Base-by-base conservation (phyloP, 2,888 invertebrate genomes). In the Latrodectus hesperus region DNA sequence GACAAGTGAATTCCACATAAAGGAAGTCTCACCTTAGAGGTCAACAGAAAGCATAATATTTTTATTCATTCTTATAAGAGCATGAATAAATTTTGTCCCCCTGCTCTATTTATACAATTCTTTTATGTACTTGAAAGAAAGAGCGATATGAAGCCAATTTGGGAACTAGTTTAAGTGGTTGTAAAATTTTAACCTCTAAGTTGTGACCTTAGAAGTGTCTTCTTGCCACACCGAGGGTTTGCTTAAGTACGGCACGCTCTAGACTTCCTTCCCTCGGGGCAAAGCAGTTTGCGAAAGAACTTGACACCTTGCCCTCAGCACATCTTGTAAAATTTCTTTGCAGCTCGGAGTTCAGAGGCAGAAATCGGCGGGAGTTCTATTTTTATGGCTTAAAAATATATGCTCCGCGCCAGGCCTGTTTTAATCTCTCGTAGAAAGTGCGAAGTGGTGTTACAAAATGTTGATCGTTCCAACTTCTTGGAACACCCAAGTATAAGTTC, bases 201-300 rank as follows among this genome's bases (percentile, higher is more conserved):
- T 12, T n/a, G 60, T 60, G 60, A 60, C 60, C 60, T 38, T 38
- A 17, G 53, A 52, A 38, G 53, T 64, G 49, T 11, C 67, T 53
- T 76, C n/a, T 14, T 49, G 79, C 38, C 38, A 22, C 75, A 68
- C 82, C 75, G 51, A 75, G 6, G 65, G 75, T 82, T 82, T 74
- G 55, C 68, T 55, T 26, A 75, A 70, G 14, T 52, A 65, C 12
- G 53, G 65, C 53, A n/a, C 53, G 16, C 26, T 75, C n/a, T n/a
- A 80, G 55, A 38, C 12, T 17, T 11, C n/a, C 74, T 67, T 68
- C 74, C 82, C 67, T 68, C 68, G 52, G 49, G 38, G 11, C 73
- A 22, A 53, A 53, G 81, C 26, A n/a, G 53, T 68, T 70, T 82
- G 55, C 75, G 68, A 53, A 82, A 82, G 75, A 81, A 68, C 73